A percentile compares a stretch with the other conserved stretches of the same genome.
Evolutionary conservation across 2,113 vertebrate species (phyloP).

Genomic region (Melanerpes aurifrons): DNA sequence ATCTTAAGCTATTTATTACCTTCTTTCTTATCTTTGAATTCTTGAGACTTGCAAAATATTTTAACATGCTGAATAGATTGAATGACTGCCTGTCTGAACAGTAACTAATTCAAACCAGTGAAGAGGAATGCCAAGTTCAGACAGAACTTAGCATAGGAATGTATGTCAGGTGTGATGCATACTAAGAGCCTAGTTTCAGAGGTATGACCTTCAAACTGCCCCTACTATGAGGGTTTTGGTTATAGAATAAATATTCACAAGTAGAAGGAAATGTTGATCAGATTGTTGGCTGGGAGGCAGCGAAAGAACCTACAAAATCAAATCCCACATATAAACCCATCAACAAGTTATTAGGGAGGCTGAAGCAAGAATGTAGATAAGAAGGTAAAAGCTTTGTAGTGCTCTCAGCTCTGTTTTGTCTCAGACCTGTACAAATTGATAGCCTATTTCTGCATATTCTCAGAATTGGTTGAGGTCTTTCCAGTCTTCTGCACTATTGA

Average conservation of each 20-base stretch:
- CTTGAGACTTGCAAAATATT: neutral
- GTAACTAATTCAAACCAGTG: neutral
- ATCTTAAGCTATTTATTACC: neutral
- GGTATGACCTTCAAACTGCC: neutral
- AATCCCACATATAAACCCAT: conserved; percentile 32
- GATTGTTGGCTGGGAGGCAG: neutral
- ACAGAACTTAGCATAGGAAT: neutral
- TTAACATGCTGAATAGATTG: neutral
- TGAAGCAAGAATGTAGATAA: conserved; percentile 5
- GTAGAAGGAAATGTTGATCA: neutral
- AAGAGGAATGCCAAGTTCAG: neutral
- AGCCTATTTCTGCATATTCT: conserved; percentile 17
- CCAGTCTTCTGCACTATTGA: neutral
- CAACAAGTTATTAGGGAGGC: conserved; percentile 27
- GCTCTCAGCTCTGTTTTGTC: conserved; percentile 37
- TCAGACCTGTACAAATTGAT: conserved; percentile 33
- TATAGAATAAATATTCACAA: neutral
- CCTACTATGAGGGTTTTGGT: neutral
- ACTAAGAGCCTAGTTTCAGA: neutral
- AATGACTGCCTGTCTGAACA: neutral
- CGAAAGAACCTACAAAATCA: neutral
- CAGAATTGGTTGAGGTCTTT: neutral
- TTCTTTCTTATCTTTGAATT: neutral
- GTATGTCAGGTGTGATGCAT: neutral
- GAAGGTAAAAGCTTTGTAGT: neutral